Conservation (phyloP, 37 sponge, comb jelly and placozoan genomes). For the Diacarnus erythraeanus region DNA sequence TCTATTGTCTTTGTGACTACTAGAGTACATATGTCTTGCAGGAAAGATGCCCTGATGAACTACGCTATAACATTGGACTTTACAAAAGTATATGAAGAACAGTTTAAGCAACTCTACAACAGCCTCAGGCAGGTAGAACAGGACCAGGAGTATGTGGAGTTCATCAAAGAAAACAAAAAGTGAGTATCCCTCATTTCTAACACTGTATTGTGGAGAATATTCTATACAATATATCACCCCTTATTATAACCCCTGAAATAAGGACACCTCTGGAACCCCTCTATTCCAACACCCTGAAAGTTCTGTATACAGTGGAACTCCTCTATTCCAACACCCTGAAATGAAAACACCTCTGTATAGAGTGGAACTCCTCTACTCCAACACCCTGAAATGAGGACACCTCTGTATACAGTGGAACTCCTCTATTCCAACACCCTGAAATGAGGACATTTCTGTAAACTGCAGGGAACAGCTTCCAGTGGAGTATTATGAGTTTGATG, state of each 20-base stretch:
- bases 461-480: constrained; percentile 22
- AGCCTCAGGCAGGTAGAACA: constrained; percentile 25
- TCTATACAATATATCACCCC: background rate
- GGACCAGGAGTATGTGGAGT: constrained; percentile 55
- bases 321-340: too few relatives aligned
- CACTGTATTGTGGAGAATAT: background rate
- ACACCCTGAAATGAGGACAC: too few relatives aligned
- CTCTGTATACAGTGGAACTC: too few relatives aligned
- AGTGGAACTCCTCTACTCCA: too few relatives aligned
- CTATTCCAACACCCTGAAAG: too few relatives aligned
- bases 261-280: too few relatives aligned
- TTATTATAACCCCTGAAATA: background rate
- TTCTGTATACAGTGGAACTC: too few relatives aligned
- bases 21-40: too few relatives aligned
- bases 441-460: too few relatives aligned
- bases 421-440: too few relatives aligned
- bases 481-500: constrained; percentile 45
- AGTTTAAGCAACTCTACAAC: constrained; percentile 20
- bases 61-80: constrained; percentile 42
- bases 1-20: too few relatives aligned
- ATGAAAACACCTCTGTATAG: too few relatives aligned
- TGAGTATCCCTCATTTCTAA: constrained; percentile 1
- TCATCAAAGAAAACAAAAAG: constrained; percentile 59
- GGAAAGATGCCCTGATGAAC: constrained; percentile 49
- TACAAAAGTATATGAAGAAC: constrained; percentile 42